Conservation (phyloP, 2,797 vertebrate genomes). For the Austrolebias charrua region DNA sequence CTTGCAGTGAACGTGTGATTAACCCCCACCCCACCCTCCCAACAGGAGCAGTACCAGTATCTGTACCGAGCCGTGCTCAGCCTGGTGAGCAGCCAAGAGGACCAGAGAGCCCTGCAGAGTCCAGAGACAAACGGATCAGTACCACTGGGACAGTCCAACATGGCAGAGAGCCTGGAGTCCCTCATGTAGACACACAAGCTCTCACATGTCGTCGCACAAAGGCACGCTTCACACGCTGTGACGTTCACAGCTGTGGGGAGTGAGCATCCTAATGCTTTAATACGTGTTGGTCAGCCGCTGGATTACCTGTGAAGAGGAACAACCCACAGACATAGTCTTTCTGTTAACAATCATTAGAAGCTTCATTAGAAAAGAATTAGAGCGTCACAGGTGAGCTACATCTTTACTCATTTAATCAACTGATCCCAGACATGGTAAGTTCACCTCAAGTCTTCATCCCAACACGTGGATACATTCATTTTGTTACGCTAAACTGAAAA, state of each 20-base stretch:
- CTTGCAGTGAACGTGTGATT: not conserved
- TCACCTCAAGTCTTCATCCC: too few relatives aligned
- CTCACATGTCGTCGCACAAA: not conserved
- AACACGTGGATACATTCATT: too few relatives aligned
- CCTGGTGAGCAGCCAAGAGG: slow-evolving; percentile 92
- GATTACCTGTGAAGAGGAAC: not conserved
- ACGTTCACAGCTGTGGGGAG: slow-evolving; percentile 10
- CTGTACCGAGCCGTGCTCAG: slow-evolving; percentile 94
- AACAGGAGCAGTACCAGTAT: slow-evolving; percentile 94
- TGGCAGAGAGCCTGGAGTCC: slow-evolving; percentile 93
- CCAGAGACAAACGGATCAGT: slow-evolving; percentile 91
- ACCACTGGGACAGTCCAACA: slow-evolving; percentile 79
- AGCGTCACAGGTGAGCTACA: too few relatives aligned
- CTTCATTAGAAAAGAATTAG: too few relatives aligned
- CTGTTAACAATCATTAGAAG: too few relatives aligned
- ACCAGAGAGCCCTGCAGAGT: slow-evolving; percentile 86
- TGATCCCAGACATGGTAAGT: too few relatives aligned
- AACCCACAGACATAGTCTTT: not conserved
- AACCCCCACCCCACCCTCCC: too few relatives aligned
- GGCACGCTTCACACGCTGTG: not conserved
- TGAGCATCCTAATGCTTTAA: slow-evolving; percentile 24
- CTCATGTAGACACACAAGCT: slow-evolving; percentile 84
- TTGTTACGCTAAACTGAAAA: too few relatives aligned
- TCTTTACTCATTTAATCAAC: too few relatives aligned
- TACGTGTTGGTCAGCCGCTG: not conserved